Evolutionary conservation across 2,888 invertebrate genomes (phyloP).

Genomic region (Lydus trimaculatus): DNA sequence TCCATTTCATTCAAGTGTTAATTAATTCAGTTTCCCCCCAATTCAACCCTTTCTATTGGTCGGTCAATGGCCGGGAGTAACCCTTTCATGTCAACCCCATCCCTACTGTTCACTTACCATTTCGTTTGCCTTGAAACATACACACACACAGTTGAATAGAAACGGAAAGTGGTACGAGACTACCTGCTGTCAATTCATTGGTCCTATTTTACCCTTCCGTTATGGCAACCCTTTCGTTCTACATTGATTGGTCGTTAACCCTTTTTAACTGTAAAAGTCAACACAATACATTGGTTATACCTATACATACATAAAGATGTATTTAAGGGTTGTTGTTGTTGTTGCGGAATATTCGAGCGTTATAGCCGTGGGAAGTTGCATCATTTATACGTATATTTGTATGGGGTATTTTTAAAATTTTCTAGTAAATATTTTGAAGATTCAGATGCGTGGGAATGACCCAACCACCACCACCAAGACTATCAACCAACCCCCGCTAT

Average conservation of each 20-base stretch:
- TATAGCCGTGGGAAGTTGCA: slow-evolving; percentile 12
- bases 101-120: slow-evolving; percentile 17
- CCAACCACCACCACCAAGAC: neutral
- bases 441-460: slow-evolving; percentile 16
- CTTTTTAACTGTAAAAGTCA: slow-evolving; percentile 13
- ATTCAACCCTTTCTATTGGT: slow-evolving; percentile 46
- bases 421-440: neutral
- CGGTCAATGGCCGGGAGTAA: slow-evolving; percentile 21
- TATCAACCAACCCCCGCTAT: neutral
- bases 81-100: slow-evolving; percentile 15
- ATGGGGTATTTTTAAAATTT: neutral
- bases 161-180: slow-evolving; percentile 25
- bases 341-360: neutral
- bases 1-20: slow-evolving; percentile 23
- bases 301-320: too few species aligned
- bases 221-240: slow-evolving; percentile 29
- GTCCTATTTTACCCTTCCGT: slow-evolving; percentile 32
- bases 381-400: neutral
- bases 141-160: slow-evolving; percentile 14
- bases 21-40: slow-evolving; percentile 48
- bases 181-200: slow-evolving; percentile 29
- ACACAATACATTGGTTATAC: neutral
- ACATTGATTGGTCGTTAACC: slow-evolving; percentile 33
- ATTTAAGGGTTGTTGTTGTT: neutral
- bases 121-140: slow-evolving; percentile 14